Evolutionary conservation across 2,797 vertebrate genomes (phyloP).

Genomic region (Hylomyscus alleni): DNA sequence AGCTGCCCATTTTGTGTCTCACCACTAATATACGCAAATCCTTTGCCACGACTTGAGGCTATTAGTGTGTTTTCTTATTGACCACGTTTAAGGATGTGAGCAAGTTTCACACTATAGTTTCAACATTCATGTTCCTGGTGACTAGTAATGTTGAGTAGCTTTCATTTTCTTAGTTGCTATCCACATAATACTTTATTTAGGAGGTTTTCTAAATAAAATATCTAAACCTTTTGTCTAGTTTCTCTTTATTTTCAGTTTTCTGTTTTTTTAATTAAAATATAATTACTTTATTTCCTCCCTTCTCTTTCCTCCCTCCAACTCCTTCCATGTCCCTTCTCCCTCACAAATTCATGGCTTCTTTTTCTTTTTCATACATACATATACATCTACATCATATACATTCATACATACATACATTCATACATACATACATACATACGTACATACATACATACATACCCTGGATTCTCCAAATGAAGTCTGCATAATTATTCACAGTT

Average conservation of each 20-base stretch:
- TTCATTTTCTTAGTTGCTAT: background rate
- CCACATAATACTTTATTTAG: no score
- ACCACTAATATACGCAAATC: background rate
- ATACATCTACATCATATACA: background rate
- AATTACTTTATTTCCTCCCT: background rate
- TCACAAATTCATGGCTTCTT: background rate
- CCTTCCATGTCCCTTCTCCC: background rate
- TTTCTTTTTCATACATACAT: background rate
- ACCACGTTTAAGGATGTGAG: background rate
- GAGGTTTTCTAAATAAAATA: background rate
- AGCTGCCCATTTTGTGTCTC: background rate
- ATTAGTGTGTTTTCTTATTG: background rate
- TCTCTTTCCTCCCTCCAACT: background rate
- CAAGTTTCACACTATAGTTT: background rate
- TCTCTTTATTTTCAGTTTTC: slow-evolving; percentile 21
- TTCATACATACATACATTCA: background rate
- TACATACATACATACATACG: background rate
- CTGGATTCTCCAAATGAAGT: background rate
- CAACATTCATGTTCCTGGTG: background rate
- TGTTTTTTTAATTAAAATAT: background rate
- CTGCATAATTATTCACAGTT: background rate
- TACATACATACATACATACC: background rate
- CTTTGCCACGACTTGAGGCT: background rate
- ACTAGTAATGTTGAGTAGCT: background rate
- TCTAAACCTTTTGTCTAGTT: slow-evolving; percentile 9